These are phyloP conservation scores for Engystomops pustulosus DNA, from an alignment of 2,113 vertebrate species.

Conservation along the genomic window DNA sequence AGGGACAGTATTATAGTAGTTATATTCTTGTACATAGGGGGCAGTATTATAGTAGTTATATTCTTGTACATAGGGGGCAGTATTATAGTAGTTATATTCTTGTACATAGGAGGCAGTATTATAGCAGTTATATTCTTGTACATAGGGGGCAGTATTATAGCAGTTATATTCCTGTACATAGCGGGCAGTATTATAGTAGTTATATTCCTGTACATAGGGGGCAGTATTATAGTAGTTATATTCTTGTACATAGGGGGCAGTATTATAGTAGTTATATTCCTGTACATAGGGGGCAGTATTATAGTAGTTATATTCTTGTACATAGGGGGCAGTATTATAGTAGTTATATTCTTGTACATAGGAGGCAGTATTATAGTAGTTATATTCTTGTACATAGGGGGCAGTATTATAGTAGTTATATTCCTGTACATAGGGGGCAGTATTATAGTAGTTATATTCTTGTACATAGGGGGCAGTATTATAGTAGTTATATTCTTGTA, in stretches of 20 bases:
- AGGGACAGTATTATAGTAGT: neutral
- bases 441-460: constrained; percentile 10
- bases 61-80: neutral
- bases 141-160: neutral
- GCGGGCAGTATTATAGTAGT: neutral
- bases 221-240: constrained; percentile 15
- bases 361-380: neutral
- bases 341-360: neutral
- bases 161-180: neutral
- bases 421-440: neutral
- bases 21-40: neutral
- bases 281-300: neutral
- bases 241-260: neutral
- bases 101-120: neutral
- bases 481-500: constrained; percentile 10
- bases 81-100: constrained; percentile 13
- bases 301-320: constrained; percentile 4
- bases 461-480: constrained; percentile 1
- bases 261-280: constrained; percentile 6
- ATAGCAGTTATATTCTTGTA: neutral
- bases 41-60: constrained; percentile 9
- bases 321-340: neutral
- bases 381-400: constrained; percentile 6
- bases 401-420: neutral
- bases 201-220: neutral